Base-by-base conservation (phyloP, 2,113 vertebrate genomes). In the Oenanthe oenanthe region DNA sequence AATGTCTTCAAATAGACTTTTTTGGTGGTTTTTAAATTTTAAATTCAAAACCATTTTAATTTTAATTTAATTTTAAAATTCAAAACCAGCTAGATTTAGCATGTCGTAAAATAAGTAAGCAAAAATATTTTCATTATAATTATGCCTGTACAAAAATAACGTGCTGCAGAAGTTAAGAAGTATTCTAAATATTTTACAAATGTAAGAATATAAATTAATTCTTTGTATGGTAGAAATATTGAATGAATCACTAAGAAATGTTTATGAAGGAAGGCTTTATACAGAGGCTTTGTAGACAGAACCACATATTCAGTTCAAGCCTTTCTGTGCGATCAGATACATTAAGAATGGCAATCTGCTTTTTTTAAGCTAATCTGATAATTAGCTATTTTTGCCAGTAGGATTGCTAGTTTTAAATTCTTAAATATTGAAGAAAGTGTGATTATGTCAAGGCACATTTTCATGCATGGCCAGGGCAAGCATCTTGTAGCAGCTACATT, bases 1-100 rank as follows among this genome's bases (percentile, higher is more conserved):
- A 74, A 50, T 85, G 24, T 83, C 87, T 97, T 92, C 84, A 81
- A 91, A 96, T 75, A 60, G 79, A 91, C 51, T 93, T 95, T 76
- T 43, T 58, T 58, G 10, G 17, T 34, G 14, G 10, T 89, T 47
- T 66, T 36, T 36, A 36, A 36, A 36, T 17, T 28, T 54, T 36
- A 93, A 83, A 88, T 94, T 95, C 88, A 71, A 88, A 96, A 74
- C 58, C 50, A 88, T 36, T 36, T 36, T 36, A 36, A 36, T 36
- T 36, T 36, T 36, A 36, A 36, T 36, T 36, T 36, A 36, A 36
- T 36, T 17, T 28, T 54, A 40, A 93, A 83, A 88, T 94, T 95
- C 89, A 73, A 88, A 96, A 74, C 58, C 50, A 88, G 21, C 36
- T 92, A 48, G 61, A 28, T 62, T 88, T 63, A 88, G 42, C 34